A percentile compares a stretch with the other conserved stretches of the same genome.
phyloP scores from a whole-genome alignment of 2,113 vertebrate genomes.

The Ammodytes dubius region DNA sequence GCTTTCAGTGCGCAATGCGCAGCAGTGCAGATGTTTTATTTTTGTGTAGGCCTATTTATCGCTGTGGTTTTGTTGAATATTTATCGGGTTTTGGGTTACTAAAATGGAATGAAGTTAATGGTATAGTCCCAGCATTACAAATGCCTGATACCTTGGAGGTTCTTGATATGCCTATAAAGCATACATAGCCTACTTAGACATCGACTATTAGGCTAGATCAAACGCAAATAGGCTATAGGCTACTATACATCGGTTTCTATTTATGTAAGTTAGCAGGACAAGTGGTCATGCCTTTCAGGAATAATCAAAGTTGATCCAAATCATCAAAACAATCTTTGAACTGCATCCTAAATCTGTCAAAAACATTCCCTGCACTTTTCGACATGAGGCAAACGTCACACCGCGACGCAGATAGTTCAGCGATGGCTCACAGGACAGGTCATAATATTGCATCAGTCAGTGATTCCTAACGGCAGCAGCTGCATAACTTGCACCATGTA shows the following conservation, averaged over 20 bases:
- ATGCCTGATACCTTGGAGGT: not conserved
- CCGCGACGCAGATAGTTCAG: not conserved
- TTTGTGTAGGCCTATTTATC: too few species aligned
- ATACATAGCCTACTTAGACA: too few species aligned
- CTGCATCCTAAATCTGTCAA: not conserved
- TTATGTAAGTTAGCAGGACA: too few species aligned
- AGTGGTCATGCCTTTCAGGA: not conserved
- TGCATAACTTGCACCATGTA: slow-evolving; percentile 25
- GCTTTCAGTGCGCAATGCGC: too few species aligned
- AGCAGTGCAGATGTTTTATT: too few species aligned
- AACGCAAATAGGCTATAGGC: too few species aligned
- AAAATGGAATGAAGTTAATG: not conserved
- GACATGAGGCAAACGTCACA: not conserved
- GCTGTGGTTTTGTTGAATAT: not conserved
- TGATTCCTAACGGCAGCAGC: slow-evolving; percentile 6
- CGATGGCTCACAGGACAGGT: not conserved
- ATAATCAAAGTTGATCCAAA: not conserved
- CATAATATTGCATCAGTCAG: slow-evolving; percentile 4
- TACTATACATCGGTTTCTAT: too few species aligned
- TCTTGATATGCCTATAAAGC: not conserved
- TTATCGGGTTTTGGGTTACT: too few species aligned
- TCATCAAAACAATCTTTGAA: not conserved
- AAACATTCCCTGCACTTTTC: not conserved
- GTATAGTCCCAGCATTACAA: not conserved
- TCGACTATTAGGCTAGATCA: not conserved